Conservation (phyloP, 2,113 vertebrate genomes). For the Noctilio leporinus region DNA sequence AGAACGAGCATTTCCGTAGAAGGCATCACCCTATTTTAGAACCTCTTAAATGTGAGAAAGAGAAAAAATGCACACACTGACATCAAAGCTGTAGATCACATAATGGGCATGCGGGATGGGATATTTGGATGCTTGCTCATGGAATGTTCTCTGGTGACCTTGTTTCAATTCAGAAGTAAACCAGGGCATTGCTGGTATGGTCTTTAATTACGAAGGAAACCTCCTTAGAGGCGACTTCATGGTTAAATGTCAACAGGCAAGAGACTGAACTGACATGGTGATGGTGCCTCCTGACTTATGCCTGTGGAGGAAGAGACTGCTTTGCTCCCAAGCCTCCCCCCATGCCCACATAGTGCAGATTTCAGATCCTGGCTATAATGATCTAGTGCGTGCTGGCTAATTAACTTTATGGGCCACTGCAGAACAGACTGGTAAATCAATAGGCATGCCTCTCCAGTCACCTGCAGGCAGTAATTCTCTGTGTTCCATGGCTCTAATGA, state of each 20-base stretch:
- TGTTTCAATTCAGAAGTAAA: not conserved
- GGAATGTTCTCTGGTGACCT: not conserved
- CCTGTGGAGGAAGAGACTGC: not conserved
- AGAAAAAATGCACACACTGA: not conserved
- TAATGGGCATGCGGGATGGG: not conserved
- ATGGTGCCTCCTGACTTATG: not conserved
- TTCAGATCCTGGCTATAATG: constrained; percentile 24
- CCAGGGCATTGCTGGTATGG: not conserved
- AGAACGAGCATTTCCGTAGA: not conserved
- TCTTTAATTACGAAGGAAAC: not conserved
- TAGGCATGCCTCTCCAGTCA: constrained; percentile 63
- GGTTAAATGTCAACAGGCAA: not conserved
- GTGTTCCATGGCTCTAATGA: constrained; percentile 63
- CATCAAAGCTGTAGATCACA: not conserved
- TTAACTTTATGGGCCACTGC: constrained; percentile 64
- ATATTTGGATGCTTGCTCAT: not conserved
- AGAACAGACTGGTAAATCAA: constrained; percentile 64
- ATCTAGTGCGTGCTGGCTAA: constrained; percentile 46
- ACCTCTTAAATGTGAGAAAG: not conserved
- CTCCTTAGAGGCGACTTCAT: not conserved
- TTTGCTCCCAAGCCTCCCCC: not conserved
- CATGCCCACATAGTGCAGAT: not conserved
- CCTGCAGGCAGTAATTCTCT: constrained; percentile 69
- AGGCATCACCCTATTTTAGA: not conserved
- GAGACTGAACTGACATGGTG: not conserved